Evolutionary conservation across 2,888 invertebrate species (phyloP), one percentile per base, ranked within the genome.

Genomic region (Lottia scabra): DNA sequence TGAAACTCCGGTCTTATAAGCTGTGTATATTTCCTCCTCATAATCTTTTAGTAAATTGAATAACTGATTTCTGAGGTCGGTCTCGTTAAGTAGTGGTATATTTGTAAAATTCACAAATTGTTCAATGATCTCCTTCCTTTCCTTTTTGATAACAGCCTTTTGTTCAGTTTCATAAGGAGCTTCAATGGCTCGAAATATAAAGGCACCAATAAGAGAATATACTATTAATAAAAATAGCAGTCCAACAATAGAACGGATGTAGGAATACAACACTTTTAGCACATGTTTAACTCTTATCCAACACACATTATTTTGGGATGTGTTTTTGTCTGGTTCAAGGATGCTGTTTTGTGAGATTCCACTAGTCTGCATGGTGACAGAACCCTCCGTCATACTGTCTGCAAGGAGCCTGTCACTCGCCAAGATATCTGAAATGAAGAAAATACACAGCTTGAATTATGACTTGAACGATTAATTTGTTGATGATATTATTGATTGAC

Each of bases 111-210:
- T 91, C 95, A 96, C 96, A 63, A 97, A 91, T 75, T 92, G 92
- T 84, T 96, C 95, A 73, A 96, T 93, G 80, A 96, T 95, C 88
- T 95, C 95, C 6, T 96, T 91, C 56, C 96, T 95, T 0, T 96
- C 66, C 38, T 70, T 46, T 12, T 95, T 94, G 63, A 96, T 95
- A 13, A 95, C 94, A 86, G 95, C 96, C 90, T 96, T 96, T 90
- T 95, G 95, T 77, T 94, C 94, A 75, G 94, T 93, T 86, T 97
- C 96, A 82, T 95, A 94, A 1, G 94, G 93, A 3, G 96, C 96
- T 88, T 97, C 97, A 27, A 96, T 91, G 69, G 93, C 92, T 83
- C 93, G 92, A 89, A 97, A 96, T 45, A 96, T 90, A 65, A 93
- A 90, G 1, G 96, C 97, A 43, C 97, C 97, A 44, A 94, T 92